These are phyloP conservation scores for Muscicapa adusta DNA, from an alignment of 2,113 vertebrate genomes.

Conservation along the genomic window DNA sequence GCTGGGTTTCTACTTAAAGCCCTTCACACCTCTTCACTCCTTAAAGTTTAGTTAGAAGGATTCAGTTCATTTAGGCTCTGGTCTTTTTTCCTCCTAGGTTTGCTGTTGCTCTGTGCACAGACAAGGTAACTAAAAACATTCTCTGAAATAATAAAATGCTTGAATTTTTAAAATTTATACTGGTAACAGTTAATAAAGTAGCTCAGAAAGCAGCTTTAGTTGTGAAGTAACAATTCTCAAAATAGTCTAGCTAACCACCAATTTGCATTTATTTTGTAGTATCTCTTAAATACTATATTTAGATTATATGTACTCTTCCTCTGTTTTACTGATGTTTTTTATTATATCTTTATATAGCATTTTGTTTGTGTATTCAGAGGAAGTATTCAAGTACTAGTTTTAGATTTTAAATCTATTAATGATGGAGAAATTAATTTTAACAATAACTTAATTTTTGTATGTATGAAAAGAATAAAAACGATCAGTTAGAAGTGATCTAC, in stretches of 20 bases:
- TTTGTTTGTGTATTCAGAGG: not conserved
- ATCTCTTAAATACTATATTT: not conserved
- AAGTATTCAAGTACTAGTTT: not conserved
- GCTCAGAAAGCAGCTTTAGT: accelerated
- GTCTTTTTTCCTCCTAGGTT: accelerated
- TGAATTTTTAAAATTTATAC: accelerated
- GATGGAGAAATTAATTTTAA: accelerated
- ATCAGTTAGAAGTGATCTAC: accelerated
- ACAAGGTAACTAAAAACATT: not conserved
- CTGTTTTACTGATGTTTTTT: not conserved
- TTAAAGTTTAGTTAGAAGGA: accelerated
- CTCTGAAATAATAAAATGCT: not conserved
- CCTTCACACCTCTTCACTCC: accelerated
- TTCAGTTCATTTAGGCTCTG: accelerated
- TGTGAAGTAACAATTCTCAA: not conserved
- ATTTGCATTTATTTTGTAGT: accelerated
- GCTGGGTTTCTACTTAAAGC: not conserved
- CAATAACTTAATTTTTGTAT: not conserved
- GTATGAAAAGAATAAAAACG: not conserved
- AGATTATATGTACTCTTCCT: accelerated
- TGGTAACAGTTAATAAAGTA: accelerated
- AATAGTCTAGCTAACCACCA: accelerated
- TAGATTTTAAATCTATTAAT: not conserved
- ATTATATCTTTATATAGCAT: accelerated
- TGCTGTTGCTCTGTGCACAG: accelerated